These are phyloP conservation scores for Melolontha melolontha DNA, from an alignment of 2,888 invertebrate species.

Conservation along the genomic window DNA sequence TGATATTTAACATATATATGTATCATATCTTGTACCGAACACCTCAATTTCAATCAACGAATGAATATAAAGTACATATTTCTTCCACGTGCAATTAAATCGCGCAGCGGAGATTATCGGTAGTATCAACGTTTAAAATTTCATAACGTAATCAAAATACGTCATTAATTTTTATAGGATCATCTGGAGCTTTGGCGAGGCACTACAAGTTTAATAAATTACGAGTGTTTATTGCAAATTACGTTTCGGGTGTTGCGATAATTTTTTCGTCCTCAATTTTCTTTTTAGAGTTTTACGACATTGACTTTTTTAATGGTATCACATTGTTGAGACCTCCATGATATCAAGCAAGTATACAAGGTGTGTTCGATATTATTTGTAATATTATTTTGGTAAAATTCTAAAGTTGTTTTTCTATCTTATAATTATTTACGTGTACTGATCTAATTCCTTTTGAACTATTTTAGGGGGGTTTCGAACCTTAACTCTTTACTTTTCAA, in stretches of 20 bases:
- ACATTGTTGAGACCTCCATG: slow-evolving; percentile 33
- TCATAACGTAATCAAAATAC: slow-evolving; percentile 38
- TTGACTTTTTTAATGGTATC: slow-evolving; percentile 28
- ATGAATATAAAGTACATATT: no score
- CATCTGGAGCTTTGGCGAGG: slow-evolving; percentile 44
- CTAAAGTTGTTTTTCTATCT: no score
- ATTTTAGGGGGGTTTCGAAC: no score
- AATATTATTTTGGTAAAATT: no score
- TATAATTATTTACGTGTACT: no score
- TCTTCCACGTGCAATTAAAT: neutral
- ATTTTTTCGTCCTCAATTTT: slow-evolving; percentile 40
- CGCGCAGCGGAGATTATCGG: slow-evolving; percentile 18
- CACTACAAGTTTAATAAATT: slow-evolving; percentile 49
- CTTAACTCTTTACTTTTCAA: no score
- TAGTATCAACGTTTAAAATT: slow-evolving; percentile 26
- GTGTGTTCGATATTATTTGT: no score
- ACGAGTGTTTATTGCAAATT: slow-evolving; percentile 48
- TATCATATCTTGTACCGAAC: no score
- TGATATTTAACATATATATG: no score
- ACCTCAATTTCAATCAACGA: no score
- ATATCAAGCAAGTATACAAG: slow-evolving; percentile 2
- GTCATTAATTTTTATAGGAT: slow-evolving; percentile 47
- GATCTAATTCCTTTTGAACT: no score
- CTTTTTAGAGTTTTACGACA: slow-evolving; percentile 1
- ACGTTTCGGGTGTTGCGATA: slow-evolving; percentile 22